phyloP scores from a whole-genome alignment of 2,797 vertebrate species.

The Coreius guichenoti region DNA sequence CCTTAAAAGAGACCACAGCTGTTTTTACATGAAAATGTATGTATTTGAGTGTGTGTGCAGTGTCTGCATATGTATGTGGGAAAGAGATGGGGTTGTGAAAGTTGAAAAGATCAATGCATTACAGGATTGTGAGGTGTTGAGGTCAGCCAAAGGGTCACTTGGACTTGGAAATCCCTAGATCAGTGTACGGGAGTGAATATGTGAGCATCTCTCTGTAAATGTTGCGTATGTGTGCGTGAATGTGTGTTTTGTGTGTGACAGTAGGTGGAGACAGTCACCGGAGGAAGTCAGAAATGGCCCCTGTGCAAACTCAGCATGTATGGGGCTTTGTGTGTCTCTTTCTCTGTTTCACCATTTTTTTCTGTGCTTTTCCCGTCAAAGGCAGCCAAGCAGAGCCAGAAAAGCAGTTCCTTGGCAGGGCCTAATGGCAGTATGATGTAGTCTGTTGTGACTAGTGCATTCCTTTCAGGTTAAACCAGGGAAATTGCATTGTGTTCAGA shows the following conservation, averaged over 20 bases:
- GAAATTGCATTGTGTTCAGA: slow-evolving; percentile 88
- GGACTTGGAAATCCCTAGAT: slow-evolving; percentile 56
- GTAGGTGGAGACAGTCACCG: slow-evolving; percentile 66
- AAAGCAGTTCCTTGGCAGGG: slow-evolving; percentile 84
- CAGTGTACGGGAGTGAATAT: neutral
- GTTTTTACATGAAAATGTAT: neutral
- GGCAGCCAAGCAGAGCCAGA: slow-evolving; percentile 77
- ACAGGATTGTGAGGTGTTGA: slow-evolving; percentile 79
- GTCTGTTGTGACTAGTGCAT: slow-evolving; percentile 89
- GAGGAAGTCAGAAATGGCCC: slow-evolving; percentile 80
- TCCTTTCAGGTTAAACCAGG: slow-evolving; percentile 88
- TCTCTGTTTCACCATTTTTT: slow-evolving; percentile 38
- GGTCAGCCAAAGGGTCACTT: slow-evolving; percentile 67
- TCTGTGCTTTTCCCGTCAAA: slow-evolving; percentile 77
- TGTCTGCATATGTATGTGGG: slow-evolving; percentile 53
- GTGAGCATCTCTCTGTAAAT: slow-evolving; percentile 7
- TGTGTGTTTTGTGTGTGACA: slow-evolving; percentile 53
- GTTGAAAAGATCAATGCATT: slow-evolving; percentile 84
- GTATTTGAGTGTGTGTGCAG: slow-evolving; percentile 53
- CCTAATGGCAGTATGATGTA: slow-evolving; percentile 84
- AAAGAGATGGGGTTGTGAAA: slow-evolving; percentile 58
- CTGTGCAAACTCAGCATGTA: slow-evolving; percentile 74
- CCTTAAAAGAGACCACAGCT: neutral
- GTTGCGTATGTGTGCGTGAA: slow-evolving; percentile 44
- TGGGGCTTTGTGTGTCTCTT: slow-evolving; percentile 71